These are phyloP conservation scores for Brachyhypopomus occidentalis DNA, from an alignment of 2,113 vertebrate genomes.

Conservation along the genomic window DNA sequence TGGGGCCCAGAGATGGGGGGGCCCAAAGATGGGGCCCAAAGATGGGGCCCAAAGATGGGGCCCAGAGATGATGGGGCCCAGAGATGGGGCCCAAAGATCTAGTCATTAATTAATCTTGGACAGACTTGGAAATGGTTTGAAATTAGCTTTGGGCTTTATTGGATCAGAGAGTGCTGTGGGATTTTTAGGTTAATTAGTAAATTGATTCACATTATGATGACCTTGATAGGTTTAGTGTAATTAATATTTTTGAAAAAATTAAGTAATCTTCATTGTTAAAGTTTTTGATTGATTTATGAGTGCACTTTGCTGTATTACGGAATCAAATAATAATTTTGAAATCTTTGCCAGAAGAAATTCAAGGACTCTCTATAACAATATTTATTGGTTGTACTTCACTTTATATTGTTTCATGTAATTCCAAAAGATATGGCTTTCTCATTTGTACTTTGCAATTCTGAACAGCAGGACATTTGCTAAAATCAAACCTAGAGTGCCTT, in stretches of 20 bases:
- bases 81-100: background rate
- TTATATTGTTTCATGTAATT: slow-evolving; percentile 6
- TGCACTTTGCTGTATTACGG: background rate
- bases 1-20: too few species aligned
- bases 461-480: background rate
- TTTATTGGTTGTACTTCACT: slow-evolving; percentile 20
- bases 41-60: too few species aligned
- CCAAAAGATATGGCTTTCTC: background rate
- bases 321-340: slow-evolving; percentile 33
- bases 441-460: slow-evolving; percentile 16
- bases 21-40: too few species aligned
- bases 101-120: slow-evolving; percentile 12
- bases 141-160: slow-evolving; percentile 24
- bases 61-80: background rate
- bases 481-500: slow-evolving; percentile 14
- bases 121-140: slow-evolving; percentile 13
- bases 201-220: slow-evolving; percentile 55
- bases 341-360: slow-evolving; percentile 4
- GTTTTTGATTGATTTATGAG: slow-evolving; percentile 45
- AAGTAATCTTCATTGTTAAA: slow-evolving; percentile 38
- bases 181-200: slow-evolving; percentile 62
- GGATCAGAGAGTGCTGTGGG: slow-evolving; percentile 35
- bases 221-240: slow-evolving; percentile 58
- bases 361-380: background rate
- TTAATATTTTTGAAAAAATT: slow-evolving; percentile 56